Percentiles rank a stretch among this genome's conserved stretches.
These are phyloP conservation scores for Neogobius melanostomus DNA, from an alignment of 2,113 vertebrate genomes.

Conservation along the genomic window DNA sequence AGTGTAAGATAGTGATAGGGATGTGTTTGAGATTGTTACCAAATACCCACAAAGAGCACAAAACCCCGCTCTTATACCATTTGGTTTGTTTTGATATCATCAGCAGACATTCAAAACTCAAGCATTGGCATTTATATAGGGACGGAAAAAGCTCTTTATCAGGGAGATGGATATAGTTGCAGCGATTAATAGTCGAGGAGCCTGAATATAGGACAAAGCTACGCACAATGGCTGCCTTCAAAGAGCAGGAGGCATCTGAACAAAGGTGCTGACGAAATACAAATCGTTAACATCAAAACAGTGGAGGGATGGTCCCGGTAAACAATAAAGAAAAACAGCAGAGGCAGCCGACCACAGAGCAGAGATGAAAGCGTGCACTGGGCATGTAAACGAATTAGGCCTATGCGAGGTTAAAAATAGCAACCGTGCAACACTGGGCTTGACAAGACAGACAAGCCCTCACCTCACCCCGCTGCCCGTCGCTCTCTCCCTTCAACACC, in stretches of 20 bases:
- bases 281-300: slow-evolving; percentile 1
- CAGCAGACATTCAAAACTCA: too few species aligned
- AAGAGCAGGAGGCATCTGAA: slow-evolving; percentile 12
- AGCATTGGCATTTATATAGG: too few species aligned
- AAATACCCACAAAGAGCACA: too few species aligned
- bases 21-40: too few species aligned
- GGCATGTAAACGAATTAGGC: slow-evolving; percentile 70
- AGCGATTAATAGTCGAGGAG: too few species aligned
- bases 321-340: neutral
- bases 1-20: too few species aligned
- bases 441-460: slow-evolving; percentile 37
- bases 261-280: neutral
- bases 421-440: slow-evolving; percentile 29
- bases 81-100: too few species aligned
- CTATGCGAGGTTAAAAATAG: slow-evolving; percentile 69
- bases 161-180: too few species aligned
- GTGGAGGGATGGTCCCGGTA: neutral
- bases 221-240: neutral
- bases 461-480: slow-evolving; percentile 8
- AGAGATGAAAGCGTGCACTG: slow-evolving; percentile 58
- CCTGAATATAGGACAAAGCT: neutral
- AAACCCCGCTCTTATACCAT: too few species aligned
- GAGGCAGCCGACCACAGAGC: slow-evolving; percentile 20
- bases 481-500: slow-evolving; percentile 7
- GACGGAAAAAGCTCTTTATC: too few species aligned